A percentile compares a stretch with the other conserved stretches of the same genome.
phyloP scores from a whole-genome alignment of 2,113 vertebrate species.

The Acanthochromis polyacanthus region DNA sequence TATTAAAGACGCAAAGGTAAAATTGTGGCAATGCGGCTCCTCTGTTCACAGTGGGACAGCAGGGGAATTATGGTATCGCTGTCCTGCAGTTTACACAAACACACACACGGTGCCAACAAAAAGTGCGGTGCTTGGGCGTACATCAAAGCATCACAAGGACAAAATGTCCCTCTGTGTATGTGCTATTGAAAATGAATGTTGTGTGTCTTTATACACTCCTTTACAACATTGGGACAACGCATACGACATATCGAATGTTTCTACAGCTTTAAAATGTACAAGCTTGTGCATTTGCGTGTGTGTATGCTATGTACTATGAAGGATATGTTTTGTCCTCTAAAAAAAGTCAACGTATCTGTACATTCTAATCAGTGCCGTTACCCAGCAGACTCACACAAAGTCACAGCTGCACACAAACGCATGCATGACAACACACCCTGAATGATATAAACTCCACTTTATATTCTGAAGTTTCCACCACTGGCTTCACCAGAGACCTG shows the following conservation, averaged over 20 bases:
- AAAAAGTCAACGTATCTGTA: slow-evolving; percentile 37
- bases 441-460: slow-evolving; percentile 36
- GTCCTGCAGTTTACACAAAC: slow-evolving; percentile 45
- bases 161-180: slow-evolving; percentile 36
- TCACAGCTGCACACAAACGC: slow-evolving; percentile 20
- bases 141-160: slow-evolving; percentile 58
- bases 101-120: slow-evolving; percentile 10
- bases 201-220: slow-evolving; percentile 19
- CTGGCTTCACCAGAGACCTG: slow-evolving; percentile 46
- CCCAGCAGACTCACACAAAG: slow-evolving; percentile 30
- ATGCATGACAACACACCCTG: neutral
- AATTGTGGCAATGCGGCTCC: slow-evolving; percentile 37
- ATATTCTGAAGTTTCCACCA: slow-evolving; percentile 47
- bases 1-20: slow-evolving; percentile 43
- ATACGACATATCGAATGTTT: neutral
- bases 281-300: neutral
- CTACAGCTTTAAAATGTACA: slow-evolving; percentile 6
- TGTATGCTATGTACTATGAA: neutral
- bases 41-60: slow-evolving; percentile 56
- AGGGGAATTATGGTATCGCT: slow-evolving; percentile 50
- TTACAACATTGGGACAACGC: neutral
- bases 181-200: slow-evolving; percentile 38
- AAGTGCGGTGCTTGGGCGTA: slow-evolving; percentile 26
- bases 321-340: slow-evolving; percentile 36
- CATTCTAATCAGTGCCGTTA: slow-evolving; percentile 30